Evolutionary conservation across 2,888 invertebrate species (phyloP), one percentile per base, ranked within the genome.

Genomic region (Gari tellinella): DNA sequence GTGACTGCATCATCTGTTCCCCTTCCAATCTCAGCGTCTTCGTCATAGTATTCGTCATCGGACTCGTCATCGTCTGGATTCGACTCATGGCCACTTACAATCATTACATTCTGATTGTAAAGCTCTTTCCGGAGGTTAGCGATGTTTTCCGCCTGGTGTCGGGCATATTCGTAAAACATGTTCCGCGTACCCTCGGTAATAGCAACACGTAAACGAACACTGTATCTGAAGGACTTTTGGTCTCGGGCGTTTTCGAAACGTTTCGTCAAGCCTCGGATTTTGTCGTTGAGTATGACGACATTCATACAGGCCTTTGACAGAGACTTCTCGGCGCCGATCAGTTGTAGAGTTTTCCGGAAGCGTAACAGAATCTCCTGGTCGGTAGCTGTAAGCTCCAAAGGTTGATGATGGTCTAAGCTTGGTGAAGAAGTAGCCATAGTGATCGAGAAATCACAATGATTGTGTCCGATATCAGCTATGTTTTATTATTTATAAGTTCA

Each of bases 121-220:
- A 78, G 56, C 19, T 78, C 77, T 49, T 66, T 66, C 3, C 77
- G 51, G 17, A 78, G 60, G n/a, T 78, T 72, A 41, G 72, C 77
- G 17, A 78, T 43, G 17, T 78, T 69, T 37, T 78, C 77, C 19
- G 77, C 77, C 12, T 63, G 31, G 46, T 78, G 69, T 25, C 77
- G 48, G 21, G 77, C 77, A 23, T 72, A 78, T 70, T 78, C 77
- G 66, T 78, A 73, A 48, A 53, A 73, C 49, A 78, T 66, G 56
- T 78, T 73, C 14, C 77, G 57, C 1, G 69, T 69, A 0, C 77
- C 77, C n/a, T 78, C 77, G 25, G 60, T 56, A 4, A 66, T 69
- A 17, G 77, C 77, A 2, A 78, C 41, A 25, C 72, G 69, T 26
- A 78, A 55, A 0, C 77, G 68, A 4, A 69, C 15, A 19, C 58